Evolutionary conservation across 1,140 invertebrate genomes (phyloP).

Genomic region (Drosophila athabasca): DNA sequence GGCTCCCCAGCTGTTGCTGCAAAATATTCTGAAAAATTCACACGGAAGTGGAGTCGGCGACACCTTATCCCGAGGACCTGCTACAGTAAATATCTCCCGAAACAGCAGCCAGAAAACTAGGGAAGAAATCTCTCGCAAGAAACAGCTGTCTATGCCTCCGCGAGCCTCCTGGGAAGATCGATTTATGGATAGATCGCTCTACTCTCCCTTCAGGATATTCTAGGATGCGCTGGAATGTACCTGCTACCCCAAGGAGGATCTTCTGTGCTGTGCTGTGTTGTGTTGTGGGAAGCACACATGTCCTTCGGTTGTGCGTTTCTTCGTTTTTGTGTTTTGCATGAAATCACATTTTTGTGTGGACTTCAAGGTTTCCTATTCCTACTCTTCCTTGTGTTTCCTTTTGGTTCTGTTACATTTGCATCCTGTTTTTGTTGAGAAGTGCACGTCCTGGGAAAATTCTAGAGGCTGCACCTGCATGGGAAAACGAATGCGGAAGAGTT

Average conservation of each 20-base stretch:
- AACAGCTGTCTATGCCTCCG: slow-evolving; percentile 27
- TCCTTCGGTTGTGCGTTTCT: slow-evolving; percentile 13
- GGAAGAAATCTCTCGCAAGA: slow-evolving; percentile 16
- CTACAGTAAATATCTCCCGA: slow-evolving; percentile 30
- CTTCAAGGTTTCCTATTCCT: slow-evolving; percentile 24
- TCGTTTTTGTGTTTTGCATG: slow-evolving; percentile 48
- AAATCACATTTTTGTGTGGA: slow-evolving; percentile 30
- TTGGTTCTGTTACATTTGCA: slow-evolving; percentile 49
- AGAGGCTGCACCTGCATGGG: slow-evolving; percentile 17
- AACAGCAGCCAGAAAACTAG: slow-evolving; percentile 11
- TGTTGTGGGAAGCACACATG: slow-evolving; percentile 56
- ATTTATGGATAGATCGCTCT: neutral
- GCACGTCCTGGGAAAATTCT: no score
- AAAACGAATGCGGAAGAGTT: neutral
- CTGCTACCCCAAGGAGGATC: slow-evolving; percentile 21
- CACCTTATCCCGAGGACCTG: slow-evolving; percentile 24
- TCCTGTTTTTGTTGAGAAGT: slow-evolving; percentile 44
- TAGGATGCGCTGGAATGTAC: slow-evolving; percentile 39
- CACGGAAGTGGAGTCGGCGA: slow-evolving; percentile 50
- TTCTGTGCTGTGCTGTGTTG: neutral
- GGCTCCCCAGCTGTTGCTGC: slow-evolving; percentile 25
- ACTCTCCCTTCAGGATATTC: slow-evolving; percentile 4
- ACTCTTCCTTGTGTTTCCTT: no score
- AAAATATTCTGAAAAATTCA: slow-evolving; percentile 47
- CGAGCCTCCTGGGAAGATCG: slow-evolving; percentile 50